Conservation (phyloP, 92 coral and sea anemone genomes). For the Anthopleura xanthogrammica region DNA sequence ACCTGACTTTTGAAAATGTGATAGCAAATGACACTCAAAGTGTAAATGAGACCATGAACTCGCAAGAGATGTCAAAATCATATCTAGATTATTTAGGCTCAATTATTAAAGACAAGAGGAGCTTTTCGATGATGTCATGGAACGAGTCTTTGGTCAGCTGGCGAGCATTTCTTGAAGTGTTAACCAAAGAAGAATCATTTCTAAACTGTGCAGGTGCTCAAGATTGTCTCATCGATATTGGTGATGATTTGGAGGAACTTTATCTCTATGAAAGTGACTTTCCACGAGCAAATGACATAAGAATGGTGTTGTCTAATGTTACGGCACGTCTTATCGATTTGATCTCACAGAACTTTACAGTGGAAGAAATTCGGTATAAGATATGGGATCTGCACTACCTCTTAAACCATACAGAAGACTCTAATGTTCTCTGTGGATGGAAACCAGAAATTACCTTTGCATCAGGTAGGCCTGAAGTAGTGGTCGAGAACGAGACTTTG, state of each 20-base stretch:
- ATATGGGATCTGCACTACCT: conserved; percentile 20
- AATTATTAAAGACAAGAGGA: background rate
- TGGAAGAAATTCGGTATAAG: conserved; percentile 19
- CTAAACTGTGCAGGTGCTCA: conserved; percentile 53
- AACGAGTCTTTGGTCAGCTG: conserved; percentile 50
- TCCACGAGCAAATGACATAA: conserved; percentile 39
- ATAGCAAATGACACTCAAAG: background rate
- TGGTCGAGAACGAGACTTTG: conserved; percentile 31
- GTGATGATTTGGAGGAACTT: conserved; percentile 44
- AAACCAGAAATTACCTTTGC: conserved; percentile 34
- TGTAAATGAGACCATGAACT: background rate
- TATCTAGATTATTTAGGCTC: conserved; percentile 9
- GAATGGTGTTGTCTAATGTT: conserved; percentile 27
- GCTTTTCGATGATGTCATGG: conserved; percentile 40
- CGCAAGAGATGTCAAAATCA: conserved; percentile 15
- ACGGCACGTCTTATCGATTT: conserved; percentile 24
- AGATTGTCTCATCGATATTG: conserved; percentile 49
- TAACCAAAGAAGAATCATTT: conserved; percentile 41
- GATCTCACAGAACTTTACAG: conserved; percentile 24
- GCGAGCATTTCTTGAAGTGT: conserved; percentile 55
- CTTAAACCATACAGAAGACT: conserved; percentile 40
- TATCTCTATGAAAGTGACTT: conserved; percentile 47
- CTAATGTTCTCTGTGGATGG: conserved; percentile 53
- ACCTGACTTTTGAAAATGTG: background rate
- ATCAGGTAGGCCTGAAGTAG: conserved; percentile 17